Percentiles rank a stretch among this genome's conserved stretches.
Evolutionary conservation across 2,888 invertebrate species (phyloP).

Genomic region (Sarcophaga rosellei): DNA sequence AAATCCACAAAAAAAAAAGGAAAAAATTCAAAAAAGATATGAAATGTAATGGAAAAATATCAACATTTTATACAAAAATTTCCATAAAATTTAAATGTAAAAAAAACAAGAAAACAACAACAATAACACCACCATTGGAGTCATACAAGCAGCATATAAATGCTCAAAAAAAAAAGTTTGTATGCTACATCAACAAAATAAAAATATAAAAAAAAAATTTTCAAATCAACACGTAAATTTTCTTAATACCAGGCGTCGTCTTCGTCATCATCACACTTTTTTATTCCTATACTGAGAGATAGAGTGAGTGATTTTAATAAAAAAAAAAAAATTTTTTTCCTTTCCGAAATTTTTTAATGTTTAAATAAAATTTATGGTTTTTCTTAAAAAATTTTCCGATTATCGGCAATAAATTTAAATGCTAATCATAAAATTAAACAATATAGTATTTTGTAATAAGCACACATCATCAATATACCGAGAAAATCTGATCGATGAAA

Average conservation of each 20-base stretch:
- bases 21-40: neutral
- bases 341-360: constrained; percentile 6
- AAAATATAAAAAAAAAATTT: too few species aligned
- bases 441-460: too few species aligned
- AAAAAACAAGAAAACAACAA: too few species aligned
- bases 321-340: neutral
- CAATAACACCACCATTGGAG: too few species aligned
- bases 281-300: too few species aligned
- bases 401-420: neutral
- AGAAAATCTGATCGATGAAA: too few species aligned
- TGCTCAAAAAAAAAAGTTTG: neutral
- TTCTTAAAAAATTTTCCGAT: neutral
- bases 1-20: too few species aligned
- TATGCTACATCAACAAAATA: neutral
- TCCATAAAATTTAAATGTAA: neutral
- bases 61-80: constrained; percentile 29
- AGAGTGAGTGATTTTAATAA: too few species aligned
- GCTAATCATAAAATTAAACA: too few species aligned
- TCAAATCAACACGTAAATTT: constrained; percentile 29
- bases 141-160: too few species aligned
- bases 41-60: constrained; percentile 51
- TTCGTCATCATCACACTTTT: neutral
- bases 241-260: neutral
- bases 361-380: neutral
- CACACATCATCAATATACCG: too few species aligned